Evolutionary conservation across 2,888 invertebrate genomes (phyloP).

Genomic region (Vesta saturnalis): DNA sequence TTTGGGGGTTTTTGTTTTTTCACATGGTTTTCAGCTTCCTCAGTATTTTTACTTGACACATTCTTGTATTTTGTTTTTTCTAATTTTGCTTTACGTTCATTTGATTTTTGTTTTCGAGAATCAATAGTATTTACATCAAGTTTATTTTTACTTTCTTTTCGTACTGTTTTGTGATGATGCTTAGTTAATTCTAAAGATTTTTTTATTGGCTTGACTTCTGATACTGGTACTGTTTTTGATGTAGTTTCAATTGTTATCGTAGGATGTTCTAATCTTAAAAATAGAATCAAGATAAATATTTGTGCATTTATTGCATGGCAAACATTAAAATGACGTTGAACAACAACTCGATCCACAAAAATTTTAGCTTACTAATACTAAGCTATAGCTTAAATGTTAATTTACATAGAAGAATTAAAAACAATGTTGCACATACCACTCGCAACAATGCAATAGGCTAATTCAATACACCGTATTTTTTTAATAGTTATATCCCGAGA

Average conservation of each 20-base stretch:
- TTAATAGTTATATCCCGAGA: too few relatives aligned
- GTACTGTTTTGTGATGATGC: slow-evolving; percentile 21
- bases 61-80: slow-evolving; percentile 23
- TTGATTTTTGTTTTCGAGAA: slow-evolving; percentile 34
- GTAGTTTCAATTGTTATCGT: slow-evolving; percentile 60
- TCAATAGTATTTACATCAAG: slow-evolving; percentile 30
- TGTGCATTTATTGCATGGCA: too few relatives aligned
- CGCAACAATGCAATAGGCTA: too few relatives aligned
- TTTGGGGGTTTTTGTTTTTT: slow-evolving; percentile 21
- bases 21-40: background rate
- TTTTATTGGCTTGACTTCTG: slow-evolving; percentile 55
- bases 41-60: background rate
- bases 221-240: slow-evolving; percentile 47
- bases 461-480: too few relatives aligned
- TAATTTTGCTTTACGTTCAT: slow-evolving; percentile 24
- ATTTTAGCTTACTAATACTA: too few relatives aligned
- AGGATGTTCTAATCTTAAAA: slow-evolving; percentile 45
- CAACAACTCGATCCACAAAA: too few relatives aligned
- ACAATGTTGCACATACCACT: too few relatives aligned
- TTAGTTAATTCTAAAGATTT: slow-evolving; percentile 46
- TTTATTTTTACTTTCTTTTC: slow-evolving; percentile 35
- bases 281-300: background rate
- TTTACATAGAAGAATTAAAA: too few relatives aligned
- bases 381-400: too few relatives aligned
- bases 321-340: too few relatives aligned